Evolutionary conservation across 2,888 invertebrate genomes (phyloP).

Genomic region (Agapetus fuscipes): DNA sequence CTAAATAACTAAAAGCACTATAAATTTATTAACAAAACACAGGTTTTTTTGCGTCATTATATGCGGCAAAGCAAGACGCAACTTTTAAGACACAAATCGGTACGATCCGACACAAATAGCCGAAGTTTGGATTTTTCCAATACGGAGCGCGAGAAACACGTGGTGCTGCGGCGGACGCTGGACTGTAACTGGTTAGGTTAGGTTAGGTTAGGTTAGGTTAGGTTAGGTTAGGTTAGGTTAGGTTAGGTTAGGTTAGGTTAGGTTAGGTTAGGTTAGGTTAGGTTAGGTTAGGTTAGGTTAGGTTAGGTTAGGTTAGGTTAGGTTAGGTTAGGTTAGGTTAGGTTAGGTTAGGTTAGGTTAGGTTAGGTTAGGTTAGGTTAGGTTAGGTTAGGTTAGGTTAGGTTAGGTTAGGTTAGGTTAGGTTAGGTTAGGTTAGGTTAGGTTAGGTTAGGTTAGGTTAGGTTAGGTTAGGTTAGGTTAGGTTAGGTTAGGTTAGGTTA

Average conservation of each 20-base stretch:
- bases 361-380: constrained; percentile 14
- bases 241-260: constrained; percentile 12
- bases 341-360: constrained; percentile 16
- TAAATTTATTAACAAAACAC: no score
- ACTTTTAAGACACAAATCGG: no score
- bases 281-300: constrained; percentile 12
- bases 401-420: constrained; percentile 9
- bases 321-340: constrained; percentile 18
- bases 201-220: constrained; percentile 13
- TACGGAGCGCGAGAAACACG: no score
- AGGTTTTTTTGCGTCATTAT: no score
- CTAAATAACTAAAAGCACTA: no score
- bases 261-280: constrained; percentile 12
- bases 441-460: constrained; percentile 12
- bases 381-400: constrained; percentile 5
- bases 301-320: constrained; percentile 18
- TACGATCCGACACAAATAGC: no score
- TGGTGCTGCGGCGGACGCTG: no score
- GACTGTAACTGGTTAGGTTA: no score
- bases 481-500: constrained; percentile 8
- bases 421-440: constrained; percentile 11
- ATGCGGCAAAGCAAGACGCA: no score
- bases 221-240: constrained; percentile 12
- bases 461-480: constrained; percentile 12
- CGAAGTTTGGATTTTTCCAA: no score